These are phyloP conservation scores for Acyrthosiphon pisum DNA, from an alignment of 1,140 invertebrate genomes.

Conservation along the genomic window DNA sequence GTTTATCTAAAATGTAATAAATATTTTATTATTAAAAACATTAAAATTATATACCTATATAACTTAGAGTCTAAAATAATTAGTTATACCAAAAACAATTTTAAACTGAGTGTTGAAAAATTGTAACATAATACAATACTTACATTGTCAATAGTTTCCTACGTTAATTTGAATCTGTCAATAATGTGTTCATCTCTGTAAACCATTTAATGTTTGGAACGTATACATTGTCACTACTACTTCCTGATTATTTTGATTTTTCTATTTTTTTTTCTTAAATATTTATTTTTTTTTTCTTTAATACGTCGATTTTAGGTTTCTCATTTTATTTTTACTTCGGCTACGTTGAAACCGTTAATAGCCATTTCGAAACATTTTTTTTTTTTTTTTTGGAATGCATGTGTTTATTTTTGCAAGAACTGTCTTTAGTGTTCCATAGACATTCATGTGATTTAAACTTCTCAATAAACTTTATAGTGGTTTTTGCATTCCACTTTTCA, in stretches of 20 bases:
- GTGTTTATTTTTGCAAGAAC: conserved; percentile 1
- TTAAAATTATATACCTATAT: not conserved
- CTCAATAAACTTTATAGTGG: not conserved
- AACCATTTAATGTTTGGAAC: too few relatives aligned
- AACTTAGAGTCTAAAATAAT: not conserved
- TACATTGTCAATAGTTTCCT: conserved; percentile 7
- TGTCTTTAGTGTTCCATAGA: not conserved
- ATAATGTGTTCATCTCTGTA: not conserved
- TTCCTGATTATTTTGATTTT: too few relatives aligned
- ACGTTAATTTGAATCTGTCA: not conserved
- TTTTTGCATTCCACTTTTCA: not conserved
- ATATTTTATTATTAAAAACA: too few relatives aligned
- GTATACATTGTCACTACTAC: too few relatives aligned
- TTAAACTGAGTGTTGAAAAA: not conserved
- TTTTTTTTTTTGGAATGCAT: not conserved
- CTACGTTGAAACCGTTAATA: conserved; percentile 26
- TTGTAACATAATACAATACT: not conserved
- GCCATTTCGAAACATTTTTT: conserved; percentile 24
- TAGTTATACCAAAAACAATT: not conserved
- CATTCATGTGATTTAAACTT: conserved; percentile 10
- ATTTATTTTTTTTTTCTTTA: not conserved
- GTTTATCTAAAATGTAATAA: too few relatives aligned
- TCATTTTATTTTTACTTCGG: conserved; percentile 17
- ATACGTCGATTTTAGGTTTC: conserved; percentile 32
- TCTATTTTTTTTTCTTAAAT: too few relatives aligned